phyloP scores from a whole-genome alignment of 2,888 invertebrate species.

The Sinhomidia bicolor region DNA sequence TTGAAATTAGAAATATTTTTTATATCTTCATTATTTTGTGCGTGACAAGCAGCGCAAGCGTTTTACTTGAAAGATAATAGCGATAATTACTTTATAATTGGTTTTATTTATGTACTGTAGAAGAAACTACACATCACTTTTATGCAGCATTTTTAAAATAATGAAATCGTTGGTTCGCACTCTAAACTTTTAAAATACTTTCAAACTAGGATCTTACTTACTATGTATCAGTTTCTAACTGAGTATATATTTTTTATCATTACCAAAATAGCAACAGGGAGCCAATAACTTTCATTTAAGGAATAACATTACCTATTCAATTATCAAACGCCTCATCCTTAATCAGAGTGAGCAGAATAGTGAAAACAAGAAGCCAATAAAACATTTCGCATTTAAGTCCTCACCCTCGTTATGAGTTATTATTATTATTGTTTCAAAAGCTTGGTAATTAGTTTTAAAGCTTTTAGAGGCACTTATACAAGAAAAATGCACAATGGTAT shows the following conservation, averaged over 20 bases:
- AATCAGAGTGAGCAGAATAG: slow-evolving; percentile 69
- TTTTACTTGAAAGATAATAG: too few species aligned
- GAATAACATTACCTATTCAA: slow-evolving; percentile 68
- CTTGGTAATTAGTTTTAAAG: slow-evolving; percentile 36
- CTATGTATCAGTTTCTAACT: background rate
- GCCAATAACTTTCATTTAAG: slow-evolving; percentile 49
- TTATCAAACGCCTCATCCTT: slow-evolving; percentile 71
- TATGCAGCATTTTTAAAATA: too few species aligned
- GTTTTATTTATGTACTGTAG: too few species aligned
- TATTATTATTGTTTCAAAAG: slow-evolving; percentile 11
- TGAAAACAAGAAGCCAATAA: slow-evolving; percentile 65
- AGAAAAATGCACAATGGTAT: background rate
- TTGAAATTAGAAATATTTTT: too few species aligned
- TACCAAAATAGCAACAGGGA: slow-evolving; percentile 42
- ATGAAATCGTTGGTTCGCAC: too few species aligned
- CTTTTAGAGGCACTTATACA: slow-evolving; percentile 13
- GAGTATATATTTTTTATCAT: background rate
- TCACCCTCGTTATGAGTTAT: slow-evolving; percentile 17
- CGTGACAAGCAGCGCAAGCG: too few species aligned
- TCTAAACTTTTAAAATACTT: background rate
- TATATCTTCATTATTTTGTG: too few species aligned
- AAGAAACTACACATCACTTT: too few species aligned
- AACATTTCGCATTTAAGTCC: slow-evolving; percentile 52
- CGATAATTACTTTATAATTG: too few species aligned
- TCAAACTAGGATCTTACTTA: background rate